Conservation (phyloP, 2,797 vertebrate genomes). For the Pangasius djambal region DNA sequence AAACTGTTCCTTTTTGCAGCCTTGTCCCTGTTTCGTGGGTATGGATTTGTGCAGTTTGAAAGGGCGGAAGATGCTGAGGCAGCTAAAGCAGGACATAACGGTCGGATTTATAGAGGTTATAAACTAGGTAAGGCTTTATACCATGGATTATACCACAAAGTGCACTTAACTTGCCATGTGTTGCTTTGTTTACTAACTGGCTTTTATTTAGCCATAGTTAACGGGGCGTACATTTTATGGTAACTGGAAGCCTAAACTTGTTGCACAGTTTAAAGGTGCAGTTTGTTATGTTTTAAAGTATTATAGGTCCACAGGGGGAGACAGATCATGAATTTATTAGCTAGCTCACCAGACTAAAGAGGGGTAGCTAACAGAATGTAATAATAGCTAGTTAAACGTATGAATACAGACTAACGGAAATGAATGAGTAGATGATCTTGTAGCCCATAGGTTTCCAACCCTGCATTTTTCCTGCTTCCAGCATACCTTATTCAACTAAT, state of each 20-base stretch:
- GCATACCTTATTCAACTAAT: not conserved
- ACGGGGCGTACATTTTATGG: not conserved
- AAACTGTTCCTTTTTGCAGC: slow-evolving; percentile 84
- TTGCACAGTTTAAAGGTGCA: slow-evolving; percentile 19
- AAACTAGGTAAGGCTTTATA: slow-evolving; percentile 85
- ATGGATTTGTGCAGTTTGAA: slow-evolving; percentile 91
- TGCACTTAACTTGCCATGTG: slow-evolving; percentile 35
- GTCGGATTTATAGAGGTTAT: slow-evolving; percentile 88
- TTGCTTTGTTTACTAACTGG: slow-evolving; percentile 33
- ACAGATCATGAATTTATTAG: not conserved
- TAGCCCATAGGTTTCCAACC: not conserved
- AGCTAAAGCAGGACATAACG: slow-evolving; percentile 86
- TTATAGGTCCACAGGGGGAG: not conserved
- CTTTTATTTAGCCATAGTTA: not conserved
- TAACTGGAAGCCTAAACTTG: not conserved
- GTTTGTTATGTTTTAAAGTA: not conserved
- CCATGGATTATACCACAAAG: slow-evolving; percentile 52
- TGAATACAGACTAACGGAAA: not conserved
- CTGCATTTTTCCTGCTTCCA: not conserved
- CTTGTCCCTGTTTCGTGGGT: slow-evolving; percentile 86
- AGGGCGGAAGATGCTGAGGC: slow-evolving; percentile 86
- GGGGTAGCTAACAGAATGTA: not conserved
- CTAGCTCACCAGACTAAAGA: not conserved
- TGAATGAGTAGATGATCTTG: not conserved
- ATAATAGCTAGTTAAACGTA: not conserved